Base-by-base conservation (phyloP, 2,797 vertebrate genomes). In the Echeneis naucrates region DNA sequence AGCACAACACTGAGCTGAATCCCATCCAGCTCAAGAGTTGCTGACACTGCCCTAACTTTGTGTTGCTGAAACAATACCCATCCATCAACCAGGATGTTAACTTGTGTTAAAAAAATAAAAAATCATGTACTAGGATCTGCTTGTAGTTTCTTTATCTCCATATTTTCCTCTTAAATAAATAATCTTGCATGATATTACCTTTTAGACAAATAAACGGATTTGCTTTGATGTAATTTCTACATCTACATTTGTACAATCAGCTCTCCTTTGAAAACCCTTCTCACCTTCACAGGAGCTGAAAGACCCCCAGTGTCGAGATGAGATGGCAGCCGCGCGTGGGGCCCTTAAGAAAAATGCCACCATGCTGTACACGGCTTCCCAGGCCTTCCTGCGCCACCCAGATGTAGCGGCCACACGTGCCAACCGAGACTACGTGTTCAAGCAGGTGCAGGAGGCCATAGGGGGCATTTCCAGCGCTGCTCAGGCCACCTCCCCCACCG, bases 271-370 rank as follows among this genome's bases (percentile, higher is more conserved):
- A 72, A 9, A 24, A 48, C 5, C 23, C 58, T 61, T 68, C 2
- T 70, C 52, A 68, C 54, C 37, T 30, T 69, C 0, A 65, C 72
- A 99, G 98, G 98, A 99, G 55, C 95, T 99, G 82, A 99, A 99
- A 86, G 98, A 99, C 76, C 97, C 97, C 51, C 98, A 99, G 89
- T 99, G 97, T 87, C 91, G 98, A 79, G 98, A 99, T 19, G 98
- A 99, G 88, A 99, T 99, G 98, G 98, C 98, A 0, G 98, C 98
- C 0, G 98, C 98, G 0, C 95, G 98, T 0, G 98, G 98, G 0
- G 97, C 98, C 35, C 94, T 99, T 48, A 99, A 99, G 94, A 99
- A 99, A 89, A 99, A 99, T 0, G 98, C 98, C 89, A 99, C 98
- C 0, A 99, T 99, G 98, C 48, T 99, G 61, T 99, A 99, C 83